These are phyloP conservation scores for Synanthedon vespiformis DNA, from an alignment of 2,888 invertebrate species.

Conservation along the genomic window DNA sequence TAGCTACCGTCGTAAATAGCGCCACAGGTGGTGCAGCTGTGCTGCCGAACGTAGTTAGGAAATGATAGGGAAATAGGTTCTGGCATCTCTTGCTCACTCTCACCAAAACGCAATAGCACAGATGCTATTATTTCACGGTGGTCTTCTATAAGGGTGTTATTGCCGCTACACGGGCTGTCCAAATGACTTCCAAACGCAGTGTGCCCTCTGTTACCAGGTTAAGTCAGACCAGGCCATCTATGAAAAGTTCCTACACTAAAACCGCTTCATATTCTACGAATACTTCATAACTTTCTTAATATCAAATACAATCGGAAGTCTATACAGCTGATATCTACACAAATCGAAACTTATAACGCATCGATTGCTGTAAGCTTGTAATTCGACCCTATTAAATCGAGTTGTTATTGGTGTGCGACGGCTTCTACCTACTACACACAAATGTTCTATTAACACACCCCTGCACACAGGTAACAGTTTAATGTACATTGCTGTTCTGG, in stretches of 20 bases:
- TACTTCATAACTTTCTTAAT: constrained; percentile 1
- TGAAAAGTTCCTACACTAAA: background rate
- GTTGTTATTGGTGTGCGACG: constrained; percentile 25
- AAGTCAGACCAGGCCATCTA: background rate
- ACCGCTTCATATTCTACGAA: background rate
- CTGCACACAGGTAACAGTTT: background rate
- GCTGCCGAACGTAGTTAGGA: no score
- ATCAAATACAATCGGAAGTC: constrained; percentile 20
- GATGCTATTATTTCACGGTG: no score
- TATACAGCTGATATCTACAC: constrained; percentile 13
- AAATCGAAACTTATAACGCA: constrained; percentile 21
- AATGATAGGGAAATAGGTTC: no score
- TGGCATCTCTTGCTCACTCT: no score
- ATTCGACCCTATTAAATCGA: constrained; percentile 29
- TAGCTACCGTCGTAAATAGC: no score
- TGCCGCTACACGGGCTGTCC: no score
- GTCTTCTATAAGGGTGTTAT: no score
- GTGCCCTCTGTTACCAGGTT: no score
- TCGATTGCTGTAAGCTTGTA: constrained; percentile 28
- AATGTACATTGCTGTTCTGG: constrained; percentile 2
- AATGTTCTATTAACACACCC: constrained; percentile 8
- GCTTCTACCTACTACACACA: constrained; percentile 16
- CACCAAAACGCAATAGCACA: no score
- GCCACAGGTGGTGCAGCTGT: no score
- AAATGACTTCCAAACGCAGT: no score